These are phyloP conservation scores for Scolopax mira DNA, from an alignment of 2,113 vertebrate genomes.

Conservation along the genomic window DNA sequence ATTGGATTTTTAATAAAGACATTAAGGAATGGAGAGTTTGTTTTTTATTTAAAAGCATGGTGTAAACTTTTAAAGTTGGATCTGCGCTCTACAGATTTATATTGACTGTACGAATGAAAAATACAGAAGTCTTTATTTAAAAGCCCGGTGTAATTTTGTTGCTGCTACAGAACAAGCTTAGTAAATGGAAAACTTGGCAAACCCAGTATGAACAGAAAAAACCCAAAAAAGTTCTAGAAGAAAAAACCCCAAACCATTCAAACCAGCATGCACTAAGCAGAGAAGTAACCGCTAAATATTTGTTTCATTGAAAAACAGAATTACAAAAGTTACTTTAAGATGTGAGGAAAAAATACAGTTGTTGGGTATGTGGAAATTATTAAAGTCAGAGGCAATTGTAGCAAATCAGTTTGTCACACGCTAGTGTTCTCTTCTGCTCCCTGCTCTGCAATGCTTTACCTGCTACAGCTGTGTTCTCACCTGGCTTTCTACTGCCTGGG, in stretches of 20 bases:
- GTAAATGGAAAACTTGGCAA: conserved; percentile 7
- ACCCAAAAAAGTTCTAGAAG: background rate
- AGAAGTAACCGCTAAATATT: background rate
- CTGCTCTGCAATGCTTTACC: conserved; percentile 14
- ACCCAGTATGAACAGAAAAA: background rate
- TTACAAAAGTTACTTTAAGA: background rate
- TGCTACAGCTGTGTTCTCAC: conserved; percentile 40
- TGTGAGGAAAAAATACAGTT: background rate
- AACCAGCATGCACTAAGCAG: background rate
- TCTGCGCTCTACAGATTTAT: background rate
- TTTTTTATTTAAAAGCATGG: conserved; percentile 60
- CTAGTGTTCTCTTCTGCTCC: background rate
- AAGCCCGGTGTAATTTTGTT: background rate
- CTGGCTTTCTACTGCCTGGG: conserved; percentile 17
- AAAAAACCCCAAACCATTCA: background rate
- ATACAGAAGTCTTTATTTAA: background rate
- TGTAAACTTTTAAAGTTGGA: background rate
- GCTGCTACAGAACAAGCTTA: background rate
- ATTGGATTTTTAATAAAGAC: conserved; percentile 55
- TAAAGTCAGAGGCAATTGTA: background rate
- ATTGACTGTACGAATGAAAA: conserved; percentile 9
- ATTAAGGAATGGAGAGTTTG: conserved; percentile 49
- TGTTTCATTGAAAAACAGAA: background rate
- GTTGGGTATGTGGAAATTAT: background rate
- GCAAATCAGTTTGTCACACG: background rate